Base-by-base conservation (phyloP, 2,113 vertebrate genomes). In the Dolichallabes microphthalmus region DNA sequence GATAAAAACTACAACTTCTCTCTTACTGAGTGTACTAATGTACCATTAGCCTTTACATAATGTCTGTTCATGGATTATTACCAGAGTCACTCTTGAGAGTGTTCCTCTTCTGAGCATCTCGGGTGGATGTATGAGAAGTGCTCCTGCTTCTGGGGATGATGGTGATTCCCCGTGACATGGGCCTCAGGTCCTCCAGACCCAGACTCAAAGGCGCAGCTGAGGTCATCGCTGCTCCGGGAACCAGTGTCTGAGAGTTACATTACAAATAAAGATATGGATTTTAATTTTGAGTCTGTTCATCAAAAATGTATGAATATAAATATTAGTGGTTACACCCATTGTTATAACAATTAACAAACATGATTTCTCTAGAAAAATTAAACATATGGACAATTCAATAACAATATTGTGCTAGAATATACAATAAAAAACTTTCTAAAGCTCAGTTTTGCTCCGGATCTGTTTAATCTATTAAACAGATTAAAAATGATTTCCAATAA, bases 111-210 rank as follows among this genome's bases (percentile, higher is more conserved):
- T 80, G 57, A 64, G 83, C 20, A 2, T 82, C 68, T 84, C 19
- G 76, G 19, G 30, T 64, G 50, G 78, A 45, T 10, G 63, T 35
- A 11, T 63, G 77, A 86, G 81, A 83, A 0, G 50, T n/a, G 39
- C 86, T 89, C 30, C 22, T 84, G n/a, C 27, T 68, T 86, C 91
- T 86, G 73, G 88, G 71, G 35, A 32, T 69, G 66, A 93, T 73
- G 10, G 39, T 8, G 57, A 88, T 85, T 30, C 75, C 86, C n/a
- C 60, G 88, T 74, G 88, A 91, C 2, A 35, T 69, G 0, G 1
- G 20, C 1, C 82, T 80, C 82, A 92, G 89, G 53, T 81, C 79
- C n/a, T 55, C 45, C 39, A 78, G 74, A 11, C 4, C 32, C 9
- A 9, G 60, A 19, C 55, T 55, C 30, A 39, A 39, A n/a, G 32